phyloP scores from a whole-genome alignment of 2,888 invertebrate species.

The Zootermopsis nevadensis region DNA sequence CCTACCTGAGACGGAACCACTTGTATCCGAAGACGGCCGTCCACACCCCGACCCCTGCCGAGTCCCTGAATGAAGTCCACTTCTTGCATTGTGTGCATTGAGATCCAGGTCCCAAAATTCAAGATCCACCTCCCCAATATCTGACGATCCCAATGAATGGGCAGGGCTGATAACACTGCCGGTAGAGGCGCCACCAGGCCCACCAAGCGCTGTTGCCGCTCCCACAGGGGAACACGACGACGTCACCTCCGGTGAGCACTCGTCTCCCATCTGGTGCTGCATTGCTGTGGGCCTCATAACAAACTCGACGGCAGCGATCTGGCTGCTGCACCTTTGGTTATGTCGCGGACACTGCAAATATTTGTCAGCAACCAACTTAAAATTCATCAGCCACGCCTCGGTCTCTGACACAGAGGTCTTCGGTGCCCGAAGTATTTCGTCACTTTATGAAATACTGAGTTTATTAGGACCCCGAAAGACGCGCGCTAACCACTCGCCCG shows the following conservation, averaged over 20 bases:
- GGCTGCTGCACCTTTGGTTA: not conserved
- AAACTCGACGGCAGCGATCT: not conserved
- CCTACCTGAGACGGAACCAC: slow-evolving; percentile 66
- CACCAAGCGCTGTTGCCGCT: slow-evolving; percentile 59
- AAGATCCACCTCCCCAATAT: slow-evolving; percentile 77
- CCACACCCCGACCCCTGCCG: slow-evolving; percentile 52
- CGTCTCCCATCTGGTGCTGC: slow-evolving; percentile 56
- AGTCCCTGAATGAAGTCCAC: slow-evolving; percentile 45
- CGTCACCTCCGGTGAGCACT: slow-evolving; percentile 81
- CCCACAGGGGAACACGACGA: slow-evolving; percentile 75
- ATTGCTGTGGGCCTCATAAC: not conserved
- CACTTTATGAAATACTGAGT: too few relatives aligned
- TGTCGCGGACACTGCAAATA: not conserved
- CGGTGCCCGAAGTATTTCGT: too few relatives aligned
- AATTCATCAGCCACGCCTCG: too few relatives aligned
- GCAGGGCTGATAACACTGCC: slow-evolving; percentile 55
- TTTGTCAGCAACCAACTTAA: not conserved
- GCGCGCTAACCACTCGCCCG: too few relatives aligned
- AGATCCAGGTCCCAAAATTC: slow-evolving; percentile 84
- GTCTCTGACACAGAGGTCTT: too few relatives aligned
- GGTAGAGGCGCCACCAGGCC: not conserved
- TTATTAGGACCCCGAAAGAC: too few relatives aligned
- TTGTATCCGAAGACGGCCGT: slow-evolving; percentile 61
- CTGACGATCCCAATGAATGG: slow-evolving; percentile 73
- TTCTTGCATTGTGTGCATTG: slow-evolving; percentile 61